Evolutionary conservation across 2,888 invertebrate species (phyloP).

Genomic region (Stenolophus ochropezus): DNA sequence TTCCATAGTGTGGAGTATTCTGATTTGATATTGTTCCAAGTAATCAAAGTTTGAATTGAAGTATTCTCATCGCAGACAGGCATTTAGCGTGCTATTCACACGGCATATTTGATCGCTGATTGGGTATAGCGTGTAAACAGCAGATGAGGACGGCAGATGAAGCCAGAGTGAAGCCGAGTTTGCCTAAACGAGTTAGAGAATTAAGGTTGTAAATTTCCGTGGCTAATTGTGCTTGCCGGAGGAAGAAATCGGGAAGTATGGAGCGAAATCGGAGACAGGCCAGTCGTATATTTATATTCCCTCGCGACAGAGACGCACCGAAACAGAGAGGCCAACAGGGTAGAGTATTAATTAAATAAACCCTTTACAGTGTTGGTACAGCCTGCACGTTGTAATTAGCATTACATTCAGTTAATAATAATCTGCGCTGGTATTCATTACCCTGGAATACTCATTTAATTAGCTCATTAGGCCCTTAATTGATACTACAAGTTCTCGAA

Average conservation of each 20-base stretch:
- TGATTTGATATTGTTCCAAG: constrained; percentile 50
- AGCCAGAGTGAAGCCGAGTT: background rate
- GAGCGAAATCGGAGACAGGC: background rate
- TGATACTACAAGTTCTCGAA: constrained; percentile 71
- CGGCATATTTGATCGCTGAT: constrained; percentile 40
- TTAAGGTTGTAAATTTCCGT: constrained; percentile 2
- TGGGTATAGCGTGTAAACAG: constrained; percentile 1
- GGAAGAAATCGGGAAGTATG: background rate
- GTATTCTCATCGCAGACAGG: constrained; percentile 22
- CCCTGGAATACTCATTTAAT: constrained; percentile 74
- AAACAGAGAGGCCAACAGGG: constrained; percentile 43
- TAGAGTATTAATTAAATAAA: constrained; percentile 63
- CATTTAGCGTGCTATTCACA: constrained; percentile 45
- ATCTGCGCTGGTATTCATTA: constrained; percentile 71
- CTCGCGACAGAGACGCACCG: background rate
- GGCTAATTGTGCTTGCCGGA: background rate
- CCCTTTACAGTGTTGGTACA: constrained; percentile 54
- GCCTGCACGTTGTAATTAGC: constrained; percentile 66
- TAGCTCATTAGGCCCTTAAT: constrained; percentile 75
- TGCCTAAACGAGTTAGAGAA: constrained; percentile 14
- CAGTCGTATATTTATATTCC: constrained; percentile 30
- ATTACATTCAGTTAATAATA: constrained; percentile 69
- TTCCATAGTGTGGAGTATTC: constrained; percentile 20
- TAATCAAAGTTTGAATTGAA: constrained; percentile 51
- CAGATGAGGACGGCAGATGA: too few relatives aligned